phyloP scores from a whole-genome alignment of 1,140 invertebrate genomes.

The Pogonomyrmex barbatus region DNA sequence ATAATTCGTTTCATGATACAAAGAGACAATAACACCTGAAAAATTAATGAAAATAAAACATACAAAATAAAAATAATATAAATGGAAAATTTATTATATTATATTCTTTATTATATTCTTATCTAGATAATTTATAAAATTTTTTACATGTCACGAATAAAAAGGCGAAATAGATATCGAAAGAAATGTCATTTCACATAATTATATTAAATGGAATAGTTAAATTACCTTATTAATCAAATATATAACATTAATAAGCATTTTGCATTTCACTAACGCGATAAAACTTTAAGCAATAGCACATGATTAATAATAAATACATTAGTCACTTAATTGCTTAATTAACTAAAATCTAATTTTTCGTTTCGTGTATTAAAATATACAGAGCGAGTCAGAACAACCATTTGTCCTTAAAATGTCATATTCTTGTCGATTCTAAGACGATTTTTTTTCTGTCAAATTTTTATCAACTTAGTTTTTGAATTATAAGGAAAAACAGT shows the following conservation, averaged over 20 bases:
- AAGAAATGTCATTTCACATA: slow-evolving; percentile 1
- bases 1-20: no score
- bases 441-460: no score
- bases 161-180: slow-evolving; percentile 14
- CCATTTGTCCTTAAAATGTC: no score
- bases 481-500: no score
- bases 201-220: not conserved
- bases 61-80: slow-evolving; percentile 28
- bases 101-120: slow-evolving; percentile 37
- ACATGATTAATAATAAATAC: slow-evolving; percentile 19
- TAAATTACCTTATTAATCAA: slow-evolving; percentile 32
- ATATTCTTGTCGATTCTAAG: no score
- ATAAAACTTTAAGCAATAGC: slow-evolving; percentile 23
- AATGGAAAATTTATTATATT: not conserved
- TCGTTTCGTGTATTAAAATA: not conserved
- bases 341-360: not conserved
- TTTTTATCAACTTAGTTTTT: no score
- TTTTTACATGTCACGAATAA: slow-evolving; percentile 24
- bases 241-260: slow-evolving; percentile 27
- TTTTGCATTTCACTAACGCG: not conserved
- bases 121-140: slow-evolving; percentile 51
- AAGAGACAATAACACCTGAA: not conserved
- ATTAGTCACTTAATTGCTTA: not conserved
- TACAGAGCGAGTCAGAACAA: no score
- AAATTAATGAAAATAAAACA: not conserved